Evolutionary conservation across 1,140 invertebrate species (phyloP), one percentile per base, ranked within the genome.

Genomic region (Phthorimaea operculella): DNA sequence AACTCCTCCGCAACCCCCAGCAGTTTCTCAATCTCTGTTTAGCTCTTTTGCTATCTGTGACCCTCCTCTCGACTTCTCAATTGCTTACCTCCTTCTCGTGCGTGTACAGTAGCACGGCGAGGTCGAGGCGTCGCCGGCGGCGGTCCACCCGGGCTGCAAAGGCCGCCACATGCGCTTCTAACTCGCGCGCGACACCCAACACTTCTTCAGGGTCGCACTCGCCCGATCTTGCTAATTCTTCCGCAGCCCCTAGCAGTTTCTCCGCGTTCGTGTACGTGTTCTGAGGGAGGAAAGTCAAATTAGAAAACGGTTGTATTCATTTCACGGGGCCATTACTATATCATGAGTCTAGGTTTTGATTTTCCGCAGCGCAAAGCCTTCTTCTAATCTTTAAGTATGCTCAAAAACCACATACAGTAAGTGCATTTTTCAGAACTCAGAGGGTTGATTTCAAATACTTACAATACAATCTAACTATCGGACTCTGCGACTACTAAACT

Each of bases 241-340:
- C 96, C 0, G 97, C 97, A 0, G 97, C 97, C 0, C 94, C 93
- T 17, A 99, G 86, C 15, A 99, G 86, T 83, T 99, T 99, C 68
- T 99, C 96, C 1, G 98, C 97, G 87, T 99, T 99, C 18, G 96
- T 98, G 73, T 99, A 98, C 0, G 98, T 99, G 75, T 99, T 99
- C 92, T 99, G 87, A 54, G 64, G 62, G 60, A 61, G 61, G 34
- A 52, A 18, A 42, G 21, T 28, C 21, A 28, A 28, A 6, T 28
- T 28, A 28, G 21, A 28, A 4, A 28, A 28, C 21, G n/a, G n/a
- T n/a, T 28, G 21, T 28, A 6, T 4, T 4, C 21, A 28, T n/a
- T n/a, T n/a, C n/a, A n/a, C n/a, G n/a, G n/a, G n/a, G n/a, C n/a
- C n/a, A n/a, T n/a, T n/a, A n/a, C n/a, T n/a, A n/a, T n/a, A n/a